Percentiles rank a stretch among this genome's conserved stretches.
Evolutionary conservation across 1,140 invertebrate genomes (phyloP).

Genomic region (Drosophila repleta): DNA sequence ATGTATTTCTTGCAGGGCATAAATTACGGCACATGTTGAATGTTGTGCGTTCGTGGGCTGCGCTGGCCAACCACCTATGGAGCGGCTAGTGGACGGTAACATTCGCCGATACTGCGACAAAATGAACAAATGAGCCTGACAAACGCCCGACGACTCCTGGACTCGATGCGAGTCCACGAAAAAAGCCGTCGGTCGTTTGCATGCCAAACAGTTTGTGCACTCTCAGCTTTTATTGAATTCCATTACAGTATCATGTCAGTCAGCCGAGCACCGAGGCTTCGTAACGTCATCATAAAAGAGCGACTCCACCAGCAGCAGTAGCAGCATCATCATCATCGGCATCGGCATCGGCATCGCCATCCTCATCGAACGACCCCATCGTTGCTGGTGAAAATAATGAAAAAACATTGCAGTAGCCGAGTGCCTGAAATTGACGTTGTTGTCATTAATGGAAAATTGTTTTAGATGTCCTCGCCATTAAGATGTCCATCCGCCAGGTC

Average conservation of each 20-base stretch:
- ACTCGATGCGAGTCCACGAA: constrained; percentile 38
- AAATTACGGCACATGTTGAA: constrained; percentile 68
- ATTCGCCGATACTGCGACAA: constrained; percentile 59
- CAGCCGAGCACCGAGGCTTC: constrained; percentile 15
- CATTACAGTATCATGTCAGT: constrained; percentile 75
- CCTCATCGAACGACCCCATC: neutral
- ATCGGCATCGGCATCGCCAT: too few relatives aligned
- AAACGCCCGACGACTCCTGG: constrained; percentile 44
- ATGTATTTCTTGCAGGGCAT: constrained; percentile 38
- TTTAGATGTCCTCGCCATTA: constrained; percentile 33
- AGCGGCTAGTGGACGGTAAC: neutral
- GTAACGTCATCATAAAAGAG: constrained; percentile 73
- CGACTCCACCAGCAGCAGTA: neutral
- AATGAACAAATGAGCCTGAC: constrained; percentile 77
- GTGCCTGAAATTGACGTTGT: constrained; percentile 37
- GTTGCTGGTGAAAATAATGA: constrained; percentile 33
- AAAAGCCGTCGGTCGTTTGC: constrained; percentile 31
- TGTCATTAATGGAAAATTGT: constrained; percentile 52
- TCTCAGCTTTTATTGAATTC: constrained; percentile 81
- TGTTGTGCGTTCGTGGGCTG: constrained; percentile 15
- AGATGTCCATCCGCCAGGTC: constrained; percentile 21
- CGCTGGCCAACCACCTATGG: neutral
- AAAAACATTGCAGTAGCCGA: constrained; percentile 17
- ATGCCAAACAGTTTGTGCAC: constrained; percentile 76
- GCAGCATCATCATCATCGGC: too few relatives aligned